Conservation (phyloP, 1,140 invertebrate species). For the Drosophila micromelanica region DNA sequence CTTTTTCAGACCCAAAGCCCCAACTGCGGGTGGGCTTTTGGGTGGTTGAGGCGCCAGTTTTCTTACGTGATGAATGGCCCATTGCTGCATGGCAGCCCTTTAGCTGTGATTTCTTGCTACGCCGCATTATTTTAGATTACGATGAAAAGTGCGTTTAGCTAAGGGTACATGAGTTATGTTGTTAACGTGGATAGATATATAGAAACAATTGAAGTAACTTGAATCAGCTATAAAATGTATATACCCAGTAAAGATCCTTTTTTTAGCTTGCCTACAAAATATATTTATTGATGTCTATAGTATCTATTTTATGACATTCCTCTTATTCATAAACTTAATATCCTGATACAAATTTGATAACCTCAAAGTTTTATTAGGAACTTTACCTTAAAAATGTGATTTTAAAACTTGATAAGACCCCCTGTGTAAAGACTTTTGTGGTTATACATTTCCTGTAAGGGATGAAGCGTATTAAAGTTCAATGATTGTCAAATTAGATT, state of each 20-base stretch:
- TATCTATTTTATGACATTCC: not conserved
- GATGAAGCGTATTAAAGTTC: conserved; percentile 16
- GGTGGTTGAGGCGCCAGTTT: conserved; percentile 26
- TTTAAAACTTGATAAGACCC: not conserved
- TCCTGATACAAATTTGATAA: not conserved
- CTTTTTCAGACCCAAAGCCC: conserved; percentile 56
- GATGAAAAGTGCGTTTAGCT: not conserved
- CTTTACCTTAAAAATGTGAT: not conserved
- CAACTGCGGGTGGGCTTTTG: conserved; percentile 16
- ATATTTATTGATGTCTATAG: too few relatives aligned
- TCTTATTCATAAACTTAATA: not conserved
- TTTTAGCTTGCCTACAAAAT: too few relatives aligned
- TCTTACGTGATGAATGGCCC: conserved; percentile 64
- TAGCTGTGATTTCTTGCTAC: conserved; percentile 61
- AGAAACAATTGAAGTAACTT: not conserved
- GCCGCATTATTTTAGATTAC: conserved; percentile 46
- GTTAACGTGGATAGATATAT: not conserved
- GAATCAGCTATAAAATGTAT: too few relatives aligned
- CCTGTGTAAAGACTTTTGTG: not conserved
- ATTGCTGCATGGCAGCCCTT: conserved; percentile 61
- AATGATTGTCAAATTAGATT: conserved; percentile 46
- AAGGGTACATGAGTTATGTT: conserved; percentile 20
- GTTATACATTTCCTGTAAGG: conserved; percentile 1
- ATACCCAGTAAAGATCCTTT: too few relatives aligned
- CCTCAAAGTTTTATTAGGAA: conserved; percentile 1